phyloP scores from a whole-genome alignment of 2,797 vertebrate genomes.

The Hybognathus amarus region DNA sequence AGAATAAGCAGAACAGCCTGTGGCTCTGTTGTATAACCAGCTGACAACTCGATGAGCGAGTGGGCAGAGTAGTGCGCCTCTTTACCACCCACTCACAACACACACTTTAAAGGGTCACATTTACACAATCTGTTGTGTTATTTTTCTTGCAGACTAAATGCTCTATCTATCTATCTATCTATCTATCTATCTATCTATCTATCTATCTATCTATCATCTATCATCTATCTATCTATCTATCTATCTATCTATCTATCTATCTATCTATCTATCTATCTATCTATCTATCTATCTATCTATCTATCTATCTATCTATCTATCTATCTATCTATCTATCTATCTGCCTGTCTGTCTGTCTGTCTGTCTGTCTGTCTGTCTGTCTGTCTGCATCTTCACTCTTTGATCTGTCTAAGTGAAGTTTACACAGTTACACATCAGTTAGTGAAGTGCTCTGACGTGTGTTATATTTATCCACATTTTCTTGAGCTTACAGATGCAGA shows the following conservation, averaged over 20 bases:
- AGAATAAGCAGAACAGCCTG: constrained; percentile 61
- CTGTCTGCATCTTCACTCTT: constrained; percentile 7
- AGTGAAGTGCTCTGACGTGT: not conserved
- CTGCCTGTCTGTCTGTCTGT: too few relatives aligned
- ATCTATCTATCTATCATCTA: not conserved
- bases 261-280: not conserved
- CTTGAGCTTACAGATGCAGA: not conserved
- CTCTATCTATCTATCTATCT: not conserved
- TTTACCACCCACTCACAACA: constrained; percentile 39
- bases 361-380: too few relatives aligned
- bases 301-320: not conserved
- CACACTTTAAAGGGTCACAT: constrained; percentile 43
- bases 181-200: not conserved
- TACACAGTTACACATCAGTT: too few relatives aligned
- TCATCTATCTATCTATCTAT: not conserved
- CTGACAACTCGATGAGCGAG: constrained; percentile 61
- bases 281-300: not conserved
- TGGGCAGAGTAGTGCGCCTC: constrained; percentile 48
- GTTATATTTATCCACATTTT: not conserved
- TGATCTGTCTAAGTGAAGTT: not conserved
- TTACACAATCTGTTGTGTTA: constrained; percentile 60
- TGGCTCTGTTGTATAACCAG: constrained; percentile 71
- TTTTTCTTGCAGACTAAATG: not conserved
- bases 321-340: too few relatives aligned
- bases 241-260: not conserved